Base-by-base conservation (phyloP, 2,113 vertebrate species). In the Caranx ignobilis region DNA sequence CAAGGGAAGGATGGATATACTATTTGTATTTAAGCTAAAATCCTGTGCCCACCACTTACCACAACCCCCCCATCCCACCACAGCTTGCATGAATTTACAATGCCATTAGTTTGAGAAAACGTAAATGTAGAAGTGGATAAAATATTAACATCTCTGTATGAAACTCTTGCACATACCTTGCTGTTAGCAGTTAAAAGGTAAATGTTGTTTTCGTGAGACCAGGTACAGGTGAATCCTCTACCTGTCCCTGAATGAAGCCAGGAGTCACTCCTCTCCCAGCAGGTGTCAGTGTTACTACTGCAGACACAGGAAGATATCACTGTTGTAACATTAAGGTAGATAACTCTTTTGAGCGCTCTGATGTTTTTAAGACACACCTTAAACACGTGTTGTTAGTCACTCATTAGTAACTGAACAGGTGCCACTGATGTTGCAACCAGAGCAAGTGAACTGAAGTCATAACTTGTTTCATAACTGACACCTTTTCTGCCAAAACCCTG, bases 211-310 rank as follows among this genome's bases (percentile, higher is more conserved):
- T 41, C 8, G 8, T 41, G 8, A 41, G 39, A 41, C 39, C 39
- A 52, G 61, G 68, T 55, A 13, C 19, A 63, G n/a, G 32, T 55
- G 72, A 19, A 55, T 72, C 55, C 68, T 82, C 56, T 75, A 52
- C 73, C 71, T 87, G 74, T 47, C 64, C 79, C 55, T 57, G 13
- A 32, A 68, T 71, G 67, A 50, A 77, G 55, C 71, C 84, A 55
- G 77, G 83, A 91, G 77, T 84, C 81, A 61, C 85, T 85, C 37
- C 34, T 87, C 85, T 90, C 94, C 93, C 94, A 94, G 93, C 91
- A 95, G 94, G 93, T 94, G 94, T 95, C 94, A 94, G 92, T 95
- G 84, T 95, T 92, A 93, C 89, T 71, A 21, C 82, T 85, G 81
- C 73, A 85, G 87, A 90, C 68, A 76, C 81, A 85, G 74, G 55